Percentiles rank a stretch among this genome's conserved stretches.
These are phyloP conservation scores for Thomomys bottae DNA, from an alignment of 2,113 vertebrate genomes.

Conservation along the genomic window DNA sequence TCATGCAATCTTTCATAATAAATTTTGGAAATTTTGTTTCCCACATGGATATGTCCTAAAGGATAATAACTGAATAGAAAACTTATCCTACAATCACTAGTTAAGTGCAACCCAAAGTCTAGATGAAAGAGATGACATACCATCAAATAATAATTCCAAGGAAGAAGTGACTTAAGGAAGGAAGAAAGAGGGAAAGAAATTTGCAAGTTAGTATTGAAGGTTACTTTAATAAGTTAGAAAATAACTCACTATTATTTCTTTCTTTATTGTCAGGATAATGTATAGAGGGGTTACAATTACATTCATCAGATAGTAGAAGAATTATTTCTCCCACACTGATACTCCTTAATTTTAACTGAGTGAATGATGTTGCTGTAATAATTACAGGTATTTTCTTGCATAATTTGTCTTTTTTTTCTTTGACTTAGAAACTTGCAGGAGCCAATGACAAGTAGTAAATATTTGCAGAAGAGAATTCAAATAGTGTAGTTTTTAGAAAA, in stretches of 20 bases:
- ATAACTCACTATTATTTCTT: neutral
- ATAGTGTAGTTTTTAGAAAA: too few relatives aligned
- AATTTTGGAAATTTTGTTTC: conserved; percentile 30
- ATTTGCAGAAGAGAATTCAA: too few relatives aligned
- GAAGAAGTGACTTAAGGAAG: neutral
- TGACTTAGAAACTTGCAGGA: conserved; percentile 60
- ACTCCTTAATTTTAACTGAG: conserved; percentile 48
- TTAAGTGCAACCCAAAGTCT: neutral
- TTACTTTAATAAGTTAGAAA: conserved; percentile 49
- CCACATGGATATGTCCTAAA: neutral
- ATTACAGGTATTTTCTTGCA: conserved; percentile 45
- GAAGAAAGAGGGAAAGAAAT: neutral
- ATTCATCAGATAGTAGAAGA: too few relatives aligned
- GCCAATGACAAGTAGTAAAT: neutral
- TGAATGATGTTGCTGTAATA: conserved; percentile 39
- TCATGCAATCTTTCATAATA: neutral
- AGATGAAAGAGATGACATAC: neutral
- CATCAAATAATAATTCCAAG: neutral
- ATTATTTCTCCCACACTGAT: too few relatives aligned
- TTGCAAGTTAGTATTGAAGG: too few relatives aligned
- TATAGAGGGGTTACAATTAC: too few relatives aligned
- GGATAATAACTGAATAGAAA: neutral
- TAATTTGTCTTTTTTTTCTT: conserved; percentile 50
- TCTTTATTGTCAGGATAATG: too few relatives aligned
- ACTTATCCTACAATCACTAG: neutral